These are phyloP conservation scores for Cheilosia urbana DNA, from an alignment of 2,888 invertebrate genomes.

Conservation along the genomic window DNA sequence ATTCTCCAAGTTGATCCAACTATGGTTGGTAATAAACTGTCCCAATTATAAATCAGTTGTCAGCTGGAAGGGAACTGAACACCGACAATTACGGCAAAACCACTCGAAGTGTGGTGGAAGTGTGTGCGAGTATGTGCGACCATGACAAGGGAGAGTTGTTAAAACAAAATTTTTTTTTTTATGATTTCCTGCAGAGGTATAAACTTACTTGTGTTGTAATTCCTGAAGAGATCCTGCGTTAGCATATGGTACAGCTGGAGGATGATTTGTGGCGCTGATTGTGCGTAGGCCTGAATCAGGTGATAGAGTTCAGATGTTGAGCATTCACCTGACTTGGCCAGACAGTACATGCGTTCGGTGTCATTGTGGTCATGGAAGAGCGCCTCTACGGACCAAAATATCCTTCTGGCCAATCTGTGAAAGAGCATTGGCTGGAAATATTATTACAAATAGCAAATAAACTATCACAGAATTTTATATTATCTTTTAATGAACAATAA, in stretches of 20 bases:
- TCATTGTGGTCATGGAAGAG: slow-evolving; percentile 86
- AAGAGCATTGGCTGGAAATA: background rate
- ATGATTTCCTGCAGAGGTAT: background rate
- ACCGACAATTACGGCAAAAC: slow-evolving; percentile 6
- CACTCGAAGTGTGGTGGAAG: background rate
- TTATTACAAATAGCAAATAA: too few species aligned
- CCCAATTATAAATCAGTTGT: slow-evolving; percentile 42
- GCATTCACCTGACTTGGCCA: slow-evolving; percentile 86
- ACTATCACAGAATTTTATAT: background rate
- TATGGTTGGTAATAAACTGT: background rate
- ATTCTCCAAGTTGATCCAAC: background rate
- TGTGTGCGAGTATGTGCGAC: background rate
- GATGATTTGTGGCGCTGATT: slow-evolving; percentile 90
- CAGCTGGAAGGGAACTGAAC: background rate
- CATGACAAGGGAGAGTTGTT: background rate
- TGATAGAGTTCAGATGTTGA: slow-evolving; percentile 90
- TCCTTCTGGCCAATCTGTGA: slow-evolving; percentile 87
- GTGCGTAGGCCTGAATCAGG: slow-evolving; percentile 91
- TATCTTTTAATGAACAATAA: background rate
- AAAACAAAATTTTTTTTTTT: background rate
- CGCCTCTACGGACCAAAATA: slow-evolving; percentile 91
- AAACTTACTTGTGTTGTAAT: slow-evolving; percentile 87
- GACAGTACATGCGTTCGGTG: slow-evolving; percentile 86
- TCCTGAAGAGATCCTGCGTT: slow-evolving; percentile 85
- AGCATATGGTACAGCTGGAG: slow-evolving; percentile 88